Evolutionary conservation across 2,888 invertebrate genomes (phyloP), one percentile per base, ranked within the genome.

Genomic region (Erpobdella octoculata): DNA sequence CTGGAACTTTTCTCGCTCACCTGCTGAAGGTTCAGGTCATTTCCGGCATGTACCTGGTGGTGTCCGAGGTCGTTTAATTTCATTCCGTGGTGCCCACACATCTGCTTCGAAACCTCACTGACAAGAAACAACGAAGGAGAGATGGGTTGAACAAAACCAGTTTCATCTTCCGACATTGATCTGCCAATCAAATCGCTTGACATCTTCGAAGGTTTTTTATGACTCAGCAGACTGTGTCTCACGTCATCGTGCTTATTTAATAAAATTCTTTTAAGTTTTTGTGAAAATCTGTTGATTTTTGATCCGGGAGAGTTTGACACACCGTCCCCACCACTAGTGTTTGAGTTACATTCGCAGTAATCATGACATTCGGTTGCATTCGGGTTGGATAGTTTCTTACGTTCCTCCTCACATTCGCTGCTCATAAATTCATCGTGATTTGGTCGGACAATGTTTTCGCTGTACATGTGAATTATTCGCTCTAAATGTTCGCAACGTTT

Each of bases 1-100:
- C 28, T 53, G 53, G 53, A 21, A n/a, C 6, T 53, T 53, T 53
- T 53, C 53, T 53, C 28, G n/a, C 21, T 5, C 8, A 25, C 53
- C 53, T 53, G 53, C 4, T 53, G 5, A 28, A n/a, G 53, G 21
- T 21, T 15, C 53, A 53, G 9, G 53, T 28, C 53, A n/a, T n/a
- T n/a, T n/a, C n/a, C n/a, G n/a, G n/a, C n/a, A n/a, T n/a, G n/a
- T n/a, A 25, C 53, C 53, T 53, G 53, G 8, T 53, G 5, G 53
- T 8, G 53, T 53, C 21, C n/a, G 21, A 53, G 9, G 53, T 28
- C 53, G 21, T 53, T 28, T 28, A 53, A 53, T 53, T 53, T 53
- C 9, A 53, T 12, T 21, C 53, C 53, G 53, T 53, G 53, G 53
- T 53, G 53, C 21, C 53, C 53, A n/a, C 53, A 53, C 53, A 53